Base-by-base conservation (phyloP, 2,797 vertebrate genomes). In the Anabacerthia variegaticeps region DNA sequence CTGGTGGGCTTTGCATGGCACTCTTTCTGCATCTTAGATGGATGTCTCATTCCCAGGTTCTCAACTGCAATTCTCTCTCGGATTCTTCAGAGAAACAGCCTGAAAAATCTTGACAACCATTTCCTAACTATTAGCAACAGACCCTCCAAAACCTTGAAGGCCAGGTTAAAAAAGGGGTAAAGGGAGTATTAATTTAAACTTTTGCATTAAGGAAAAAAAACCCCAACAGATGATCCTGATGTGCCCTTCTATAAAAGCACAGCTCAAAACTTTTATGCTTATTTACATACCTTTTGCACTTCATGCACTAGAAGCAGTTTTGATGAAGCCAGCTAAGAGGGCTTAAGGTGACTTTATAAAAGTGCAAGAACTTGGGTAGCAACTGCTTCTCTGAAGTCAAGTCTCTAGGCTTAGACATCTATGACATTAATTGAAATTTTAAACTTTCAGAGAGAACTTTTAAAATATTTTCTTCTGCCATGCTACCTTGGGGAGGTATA, bases 401-500 rank as follows among this genome's bases (percentile, higher is more conserved):
- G 49, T 79, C 67, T 96, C 83, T 72, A 74, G 61, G 61, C 80
- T 97, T 95, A 97, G 72, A 93, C 84, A 96, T 96, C 85, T 91
- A 51, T 87, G 95, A 95, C 94, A 94, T 96, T 95, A 98, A 97
- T 95, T 94, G 96, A 96, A 97, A 97, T 97, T 97, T 97, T 96
- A 95, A 97, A 98, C 94, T 97, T 97, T 94, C 90, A 90, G 95
- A 96, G 92, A 86, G 93, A 97, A 96, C 49, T 95, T 96, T 83
- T 97, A 95, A 96, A 97, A 97, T 96, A 96, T 93, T 97, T 97
- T 97, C 94, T 96, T 96, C 96, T 97, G 94, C 96, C 93, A 97
- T 79, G 81, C 86, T 89, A 97, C 97, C 96, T 97, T 94, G 71
- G 97, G 96, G 97, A 98, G 93, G 83, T 94, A 84, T 97, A 98